Conservation (phyloP, 2,888 invertebrate genomes). For the Polymixis flavicincta region DNA sequence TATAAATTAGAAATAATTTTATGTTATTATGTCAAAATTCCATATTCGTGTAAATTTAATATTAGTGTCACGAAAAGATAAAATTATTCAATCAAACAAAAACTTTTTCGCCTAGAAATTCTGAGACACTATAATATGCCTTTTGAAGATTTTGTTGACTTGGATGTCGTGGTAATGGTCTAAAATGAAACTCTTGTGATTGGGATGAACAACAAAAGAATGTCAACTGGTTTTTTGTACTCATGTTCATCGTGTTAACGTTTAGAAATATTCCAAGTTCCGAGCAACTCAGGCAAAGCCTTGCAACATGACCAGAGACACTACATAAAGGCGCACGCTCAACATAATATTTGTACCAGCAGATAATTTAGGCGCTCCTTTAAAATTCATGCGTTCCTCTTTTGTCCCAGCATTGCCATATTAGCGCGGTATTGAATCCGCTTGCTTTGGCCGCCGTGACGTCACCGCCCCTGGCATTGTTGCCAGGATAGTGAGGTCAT, state of each 20-base stretch:
- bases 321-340: slow-evolving; percentile 35
- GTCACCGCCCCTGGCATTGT: slow-evolving; percentile 74
- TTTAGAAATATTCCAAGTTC: neutral
- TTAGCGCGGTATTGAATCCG: slow-evolving; percentile 65
- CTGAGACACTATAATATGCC: too few species aligned
- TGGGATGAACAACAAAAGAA: neutral
- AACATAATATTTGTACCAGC: slow-evolving; percentile 54
- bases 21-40: too few species aligned
- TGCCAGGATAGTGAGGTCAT: slow-evolving; percentile 80
- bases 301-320: slow-evolving; percentile 17
- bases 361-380: slow-evolving; percentile 62
- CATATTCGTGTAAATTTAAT: too few species aligned
- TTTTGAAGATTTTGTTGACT: neutral
- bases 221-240: neutral
- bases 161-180: neutral
- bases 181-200: neutral
- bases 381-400: slow-evolving; percentile 56
- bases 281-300: neutral
- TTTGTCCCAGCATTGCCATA: slow-evolving; percentile 67
- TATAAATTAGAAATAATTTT: too few species aligned
- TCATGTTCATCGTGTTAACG: neutral
- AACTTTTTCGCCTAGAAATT: too few species aligned
- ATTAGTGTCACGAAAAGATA: too few species aligned
- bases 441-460: slow-evolving; percentile 68
- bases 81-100: too few species aligned